Evolutionary conservation across 2,797 vertebrate genomes (phyloP).

Genomic region (Tangara arthus): DNA sequence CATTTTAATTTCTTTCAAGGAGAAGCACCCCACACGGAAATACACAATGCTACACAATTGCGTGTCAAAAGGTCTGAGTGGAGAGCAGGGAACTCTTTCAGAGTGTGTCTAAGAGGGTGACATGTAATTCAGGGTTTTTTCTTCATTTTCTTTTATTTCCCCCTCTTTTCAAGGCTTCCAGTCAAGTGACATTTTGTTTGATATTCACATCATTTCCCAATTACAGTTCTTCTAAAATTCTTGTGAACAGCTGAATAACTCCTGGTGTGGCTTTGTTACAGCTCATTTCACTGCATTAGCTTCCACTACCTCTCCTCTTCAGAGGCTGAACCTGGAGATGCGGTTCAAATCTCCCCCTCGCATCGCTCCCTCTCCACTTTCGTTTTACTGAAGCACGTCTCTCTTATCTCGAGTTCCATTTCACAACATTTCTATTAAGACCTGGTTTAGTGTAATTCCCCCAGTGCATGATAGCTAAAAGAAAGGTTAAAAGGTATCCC

Average conservation of each 20-base stretch:
- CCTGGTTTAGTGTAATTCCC: neutral
- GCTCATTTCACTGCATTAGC: conserved; percentile 46
- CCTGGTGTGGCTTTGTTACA: conserved; percentile 24
- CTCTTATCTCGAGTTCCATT: neutral
- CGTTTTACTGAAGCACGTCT: neutral
- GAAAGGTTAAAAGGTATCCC: neutral
- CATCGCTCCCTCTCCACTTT: neutral
- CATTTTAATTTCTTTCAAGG: conserved; percentile 45
- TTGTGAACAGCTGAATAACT: conserved; percentile 46
- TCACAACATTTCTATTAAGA: neutral
- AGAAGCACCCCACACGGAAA: neutral
- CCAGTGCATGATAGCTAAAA: neutral
- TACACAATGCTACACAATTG: conserved; percentile 2
- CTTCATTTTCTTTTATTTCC: conserved; percentile 1
- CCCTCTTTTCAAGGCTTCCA: neutral
- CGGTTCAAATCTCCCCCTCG: neutral
- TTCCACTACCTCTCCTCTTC: neutral
- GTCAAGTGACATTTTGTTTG: conserved; percentile 51
- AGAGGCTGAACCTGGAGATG: neutral
- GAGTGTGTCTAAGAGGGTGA: neutral
- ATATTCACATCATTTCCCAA: conserved; percentile 54
- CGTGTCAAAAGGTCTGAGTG: neutral
- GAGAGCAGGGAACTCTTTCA: neutral
- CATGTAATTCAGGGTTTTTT: neutral
- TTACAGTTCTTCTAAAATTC: conserved; percentile 39